phyloP scores from a whole-genome alignment of 2,113 vertebrate species.

The Catagonus wagneri region DNA sequence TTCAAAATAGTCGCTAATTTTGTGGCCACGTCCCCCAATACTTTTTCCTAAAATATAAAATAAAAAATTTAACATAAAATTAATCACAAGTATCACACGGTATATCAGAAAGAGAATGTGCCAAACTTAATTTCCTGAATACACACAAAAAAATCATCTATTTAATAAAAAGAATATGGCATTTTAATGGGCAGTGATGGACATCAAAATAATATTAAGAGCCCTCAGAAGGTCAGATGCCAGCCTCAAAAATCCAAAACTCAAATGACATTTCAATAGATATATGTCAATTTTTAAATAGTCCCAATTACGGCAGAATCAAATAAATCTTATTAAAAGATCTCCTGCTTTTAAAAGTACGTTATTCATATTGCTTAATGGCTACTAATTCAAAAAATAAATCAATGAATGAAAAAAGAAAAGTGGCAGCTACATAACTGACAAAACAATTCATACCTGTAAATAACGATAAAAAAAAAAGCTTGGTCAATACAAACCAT shows the following conservation, averaged over 20 bases:
- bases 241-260: constrained; percentile 50
- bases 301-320: not conserved
- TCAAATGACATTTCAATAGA: constrained; percentile 51
- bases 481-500: constrained; percentile 27
- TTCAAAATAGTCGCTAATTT: constrained; percentile 99
- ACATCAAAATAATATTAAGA: not conserved
- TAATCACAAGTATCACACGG: constrained; percentile 62
- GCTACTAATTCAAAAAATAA: constrained; percentile 53
- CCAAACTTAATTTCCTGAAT: constrained; percentile 36
- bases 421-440: not conserved
- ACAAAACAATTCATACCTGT: constrained; percentile 39
- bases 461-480: constrained; percentile 46
- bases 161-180: constrained; percentile 4
- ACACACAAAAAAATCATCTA: constrained; percentile 32
- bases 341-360: constrained; percentile 32
- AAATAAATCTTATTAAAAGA: constrained; percentile 18
- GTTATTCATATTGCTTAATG: constrained; percentile 49
- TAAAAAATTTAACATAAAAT: constrained; percentile 42
- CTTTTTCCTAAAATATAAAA: constrained; percentile 92
- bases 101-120: constrained; percentile 50
- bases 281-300: constrained; percentile 37
- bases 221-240: not conserved
- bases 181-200: constrained; percentile 31
- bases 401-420: constrained; percentile 12
- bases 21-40: constrained; percentile 94